phyloP scores from a whole-genome alignment of 2,113 vertebrate species.

The Corvus moneduloides region DNA sequence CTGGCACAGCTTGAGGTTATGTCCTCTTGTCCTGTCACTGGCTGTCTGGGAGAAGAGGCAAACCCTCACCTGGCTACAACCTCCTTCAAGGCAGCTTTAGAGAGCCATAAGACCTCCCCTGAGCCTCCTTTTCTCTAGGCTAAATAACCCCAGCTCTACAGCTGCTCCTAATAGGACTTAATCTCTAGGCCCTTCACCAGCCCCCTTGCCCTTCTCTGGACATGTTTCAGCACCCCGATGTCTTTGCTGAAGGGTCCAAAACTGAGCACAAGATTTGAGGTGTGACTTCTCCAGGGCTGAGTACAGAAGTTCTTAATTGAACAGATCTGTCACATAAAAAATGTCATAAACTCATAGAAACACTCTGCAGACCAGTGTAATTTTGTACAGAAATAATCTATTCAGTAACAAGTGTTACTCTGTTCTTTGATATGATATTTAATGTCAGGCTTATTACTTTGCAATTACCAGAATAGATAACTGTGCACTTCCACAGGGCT shows the following conservation, averaged over 20 bases:
- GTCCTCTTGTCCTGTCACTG: background rate
- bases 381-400: background rate
- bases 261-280: background rate
- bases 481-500: fast-evolving
- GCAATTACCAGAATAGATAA: background rate
- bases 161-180: background rate
- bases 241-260: background rate
- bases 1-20: background rate
- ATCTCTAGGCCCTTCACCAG: background rate
- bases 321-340: background rate
- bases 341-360: background rate
- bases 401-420: background rate
- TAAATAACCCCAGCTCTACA: background rate
- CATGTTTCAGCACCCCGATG: fast-evolving
- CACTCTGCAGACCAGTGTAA: background rate
- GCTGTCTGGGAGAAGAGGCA: background rate
- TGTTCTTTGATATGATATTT: background rate
- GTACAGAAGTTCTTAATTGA: background rate
- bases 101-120: too few species aligned
- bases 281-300: background rate
- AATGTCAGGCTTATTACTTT: background rate
- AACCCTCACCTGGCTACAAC: fast-evolving
- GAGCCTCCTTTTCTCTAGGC: background rate
- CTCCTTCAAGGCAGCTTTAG: background rate
- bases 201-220: background rate